phyloP scores from a whole-genome alignment of 2,797 vertebrate species.

The Betta splendens region DNA sequence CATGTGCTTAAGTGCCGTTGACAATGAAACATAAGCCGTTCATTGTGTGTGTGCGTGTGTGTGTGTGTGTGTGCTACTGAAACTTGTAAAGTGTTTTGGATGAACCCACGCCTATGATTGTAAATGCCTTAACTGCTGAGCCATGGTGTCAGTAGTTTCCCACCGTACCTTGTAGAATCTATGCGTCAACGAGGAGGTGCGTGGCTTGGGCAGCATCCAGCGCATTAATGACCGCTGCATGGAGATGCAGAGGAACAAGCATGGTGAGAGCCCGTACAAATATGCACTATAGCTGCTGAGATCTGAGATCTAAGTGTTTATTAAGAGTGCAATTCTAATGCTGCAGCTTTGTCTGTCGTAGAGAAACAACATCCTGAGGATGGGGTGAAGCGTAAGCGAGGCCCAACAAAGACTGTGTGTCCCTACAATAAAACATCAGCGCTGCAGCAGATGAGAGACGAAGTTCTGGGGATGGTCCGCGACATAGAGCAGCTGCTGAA shows the following conservation, averaged over 20 bases:
- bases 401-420: slow-evolving; percentile 74
- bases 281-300: not conserved
- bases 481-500: slow-evolving; percentile 92
- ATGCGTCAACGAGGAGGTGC: slow-evolving; percentile 93
- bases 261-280: slow-evolving; percentile 72
- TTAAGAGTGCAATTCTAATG: not conserved
- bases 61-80: no score
- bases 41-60: no score
- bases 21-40: no score
- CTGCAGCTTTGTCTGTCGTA: slow-evolving; percentile 19
- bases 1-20: no score
- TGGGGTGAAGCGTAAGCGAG: slow-evolving; percentile 81
- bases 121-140: not conserved
- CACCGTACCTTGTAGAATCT: slow-evolving; percentile 82
- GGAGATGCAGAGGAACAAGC: slow-evolving; percentile 95
- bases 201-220: slow-evolving; percentile 83
- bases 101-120: no score
- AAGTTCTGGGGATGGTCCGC: slow-evolving; percentile 85
- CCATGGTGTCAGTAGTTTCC: not conserved
- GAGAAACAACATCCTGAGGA: slow-evolving; percentile 64
- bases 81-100: no score
- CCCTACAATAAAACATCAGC: slow-evolving; percentile 84
- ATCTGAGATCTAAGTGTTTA: not conserved
- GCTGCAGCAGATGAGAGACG: slow-evolving; percentile 88
- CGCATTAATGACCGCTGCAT: slow-evolving; percentile 94